Percentiles rank a stretch among this genome's conserved stretches.
Conservation (phyloP, 2,113 vertebrate species). For the Corapipo altera region DNA sequence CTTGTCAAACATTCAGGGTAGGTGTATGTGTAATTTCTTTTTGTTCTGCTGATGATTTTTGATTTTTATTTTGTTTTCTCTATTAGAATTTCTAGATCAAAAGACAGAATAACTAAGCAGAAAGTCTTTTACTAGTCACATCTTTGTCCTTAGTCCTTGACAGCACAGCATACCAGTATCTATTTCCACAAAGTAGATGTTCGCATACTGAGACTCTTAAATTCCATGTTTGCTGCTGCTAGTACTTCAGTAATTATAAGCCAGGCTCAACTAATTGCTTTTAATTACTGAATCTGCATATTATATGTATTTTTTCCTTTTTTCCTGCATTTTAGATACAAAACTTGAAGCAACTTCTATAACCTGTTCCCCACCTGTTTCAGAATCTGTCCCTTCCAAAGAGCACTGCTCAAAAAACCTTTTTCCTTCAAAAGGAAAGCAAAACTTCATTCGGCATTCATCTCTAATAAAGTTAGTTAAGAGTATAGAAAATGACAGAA, state of each 20-base stretch:
- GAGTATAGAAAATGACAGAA: conserved; percentile 86
- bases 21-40: conserved; percentile 13
- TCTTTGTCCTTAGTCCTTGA: neutral
- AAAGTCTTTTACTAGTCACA: neutral
- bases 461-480: conserved; percentile 91
- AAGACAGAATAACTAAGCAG: neutral
- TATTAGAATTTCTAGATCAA: neutral
- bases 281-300: neutral
- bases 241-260: neutral
- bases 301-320: neutral
- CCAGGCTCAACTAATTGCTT: neutral
- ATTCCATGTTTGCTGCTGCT: neutral
- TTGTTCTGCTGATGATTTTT: neutral
- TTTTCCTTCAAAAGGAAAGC: conserved; percentile 82
- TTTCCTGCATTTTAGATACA: conserved; percentile 39
- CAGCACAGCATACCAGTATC: neutral
- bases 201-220: neutral
- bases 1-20: conserved; percentile 76
- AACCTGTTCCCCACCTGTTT: neutral
- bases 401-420: conserved; percentile 94
- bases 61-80: neutral
- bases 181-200: neutral
- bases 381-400: conserved; percentile 69
- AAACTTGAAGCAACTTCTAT: conserved; percentile 8
- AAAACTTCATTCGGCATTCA: conserved; percentile 88